Percentiles rank a stretch among this genome's conserved stretches.
phyloP scores from a whole-genome alignment of 37 sponge, comb jelly and placozoan species.

The Chondrosia reniformis region DNA sequence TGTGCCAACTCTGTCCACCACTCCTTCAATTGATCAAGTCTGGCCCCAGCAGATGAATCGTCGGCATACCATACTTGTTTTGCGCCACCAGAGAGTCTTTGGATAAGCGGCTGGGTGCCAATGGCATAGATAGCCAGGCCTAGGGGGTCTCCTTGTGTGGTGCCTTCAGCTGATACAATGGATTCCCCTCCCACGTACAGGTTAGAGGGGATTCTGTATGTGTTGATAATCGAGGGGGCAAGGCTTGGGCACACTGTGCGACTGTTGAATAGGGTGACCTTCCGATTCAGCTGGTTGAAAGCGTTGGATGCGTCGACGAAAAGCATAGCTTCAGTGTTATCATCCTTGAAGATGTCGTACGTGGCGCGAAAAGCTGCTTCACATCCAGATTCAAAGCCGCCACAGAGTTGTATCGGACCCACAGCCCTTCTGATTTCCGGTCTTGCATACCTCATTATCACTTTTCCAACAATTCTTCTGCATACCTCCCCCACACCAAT shows the following conservation, averaged over 20 bases:
- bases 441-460: background rate
- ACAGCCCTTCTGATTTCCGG: conserved; percentile 9
- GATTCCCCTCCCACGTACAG: background rate
- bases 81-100: background rate
- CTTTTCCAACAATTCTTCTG: conserved; percentile 1
- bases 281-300: no score
- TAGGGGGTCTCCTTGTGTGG: background rate
- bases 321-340: background rate
- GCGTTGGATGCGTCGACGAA: background rate
- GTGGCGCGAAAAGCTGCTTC: background rate
- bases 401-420: background rate
- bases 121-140: no score
- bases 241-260: background rate
- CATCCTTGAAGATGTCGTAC: conserved; percentile 12
- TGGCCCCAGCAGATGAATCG: background rate
- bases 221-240: background rate
- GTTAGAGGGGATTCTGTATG: background rate
- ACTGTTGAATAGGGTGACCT: conserved; percentile 4
- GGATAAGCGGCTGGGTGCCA: background rate
- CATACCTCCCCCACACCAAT: background rate
- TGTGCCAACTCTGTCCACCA: no score
- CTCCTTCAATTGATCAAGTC: no score
- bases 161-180: background rate
- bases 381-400: background rate
- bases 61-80: background rate